phyloP scores from a whole-genome alignment of 2,888 invertebrate genomes.

The Drymonia ruficornis region DNA sequence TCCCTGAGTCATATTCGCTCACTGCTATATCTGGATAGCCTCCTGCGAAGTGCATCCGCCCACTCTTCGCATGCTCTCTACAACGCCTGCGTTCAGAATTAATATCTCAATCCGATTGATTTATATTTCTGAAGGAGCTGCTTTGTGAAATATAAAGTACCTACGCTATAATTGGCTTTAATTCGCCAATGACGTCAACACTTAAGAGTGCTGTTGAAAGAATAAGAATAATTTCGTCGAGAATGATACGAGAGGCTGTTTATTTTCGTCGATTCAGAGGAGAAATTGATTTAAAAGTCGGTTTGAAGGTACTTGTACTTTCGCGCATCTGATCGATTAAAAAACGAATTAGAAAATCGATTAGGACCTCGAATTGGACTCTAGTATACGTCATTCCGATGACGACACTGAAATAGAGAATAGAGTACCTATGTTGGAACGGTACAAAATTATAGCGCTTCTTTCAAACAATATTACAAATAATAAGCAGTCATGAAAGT shows the following conservation, averaged over 20 bases:
- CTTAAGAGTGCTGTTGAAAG: slow-evolving; percentile 24
- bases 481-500: too few species aligned
- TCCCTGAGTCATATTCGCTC: slow-evolving; percentile 45
- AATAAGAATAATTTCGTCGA: slow-evolving; percentile 7
- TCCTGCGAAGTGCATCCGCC: slow-evolving; percentile 44
- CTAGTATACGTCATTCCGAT: too few species aligned
- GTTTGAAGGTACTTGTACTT: too few species aligned
- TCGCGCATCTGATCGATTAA: too few species aligned
- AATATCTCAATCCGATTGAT: slow-evolving; percentile 35
- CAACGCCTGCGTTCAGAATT: slow-evolving; percentile 22
- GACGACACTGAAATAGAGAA: too few species aligned
- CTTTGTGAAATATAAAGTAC: slow-evolving; percentile 25
- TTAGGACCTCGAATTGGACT: too few species aligned
- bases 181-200: slow-evolving; percentile 28
- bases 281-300: too few species aligned
- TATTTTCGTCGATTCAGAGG: background rate
- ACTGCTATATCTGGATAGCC: slow-evolving; percentile 58
- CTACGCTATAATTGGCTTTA: slow-evolving; percentile 25
- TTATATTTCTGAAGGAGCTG: slow-evolving; percentile 28
- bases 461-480: too few species aligned
- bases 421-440: too few species aligned
- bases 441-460: too few species aligned
- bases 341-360: too few species aligned
- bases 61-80: slow-evolving; percentile 33
- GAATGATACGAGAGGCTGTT: background rate